A percentile compares a stretch with the other conserved stretches of the same genome.
Conservation (phyloP, 1,140 invertebrate species). For the Latrodectus geometricus region DNA sequence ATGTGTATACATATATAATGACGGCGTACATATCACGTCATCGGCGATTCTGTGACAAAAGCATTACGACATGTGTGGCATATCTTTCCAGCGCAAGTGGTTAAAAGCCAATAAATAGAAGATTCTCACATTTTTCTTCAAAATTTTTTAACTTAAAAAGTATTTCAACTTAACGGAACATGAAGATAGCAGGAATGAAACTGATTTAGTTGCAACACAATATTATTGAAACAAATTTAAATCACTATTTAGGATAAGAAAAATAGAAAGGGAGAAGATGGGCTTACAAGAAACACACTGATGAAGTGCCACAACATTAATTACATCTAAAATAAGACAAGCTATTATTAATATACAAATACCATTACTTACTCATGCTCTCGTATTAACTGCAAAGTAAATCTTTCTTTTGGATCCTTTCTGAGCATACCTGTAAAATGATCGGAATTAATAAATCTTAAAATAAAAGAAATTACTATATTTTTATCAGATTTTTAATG, state of each 20-base stretch:
- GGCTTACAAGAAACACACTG: neutral
- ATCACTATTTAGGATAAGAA: neutral
- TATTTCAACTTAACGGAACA: too few species aligned
- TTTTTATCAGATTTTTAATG: neutral
- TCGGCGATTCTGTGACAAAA: too few species aligned
- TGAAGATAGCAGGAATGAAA: neutral
- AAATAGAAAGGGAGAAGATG: neutral
- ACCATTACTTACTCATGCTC: conserved; percentile 84
- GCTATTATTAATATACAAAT: too few species aligned
- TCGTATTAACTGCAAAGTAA: conserved; percentile 83
- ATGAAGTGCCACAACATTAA: neutral
- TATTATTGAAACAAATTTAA: neutral
- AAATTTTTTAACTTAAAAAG: too few species aligned
- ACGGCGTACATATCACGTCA: too few species aligned
- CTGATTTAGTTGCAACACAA: neutral
- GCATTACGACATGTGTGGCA: too few species aligned
- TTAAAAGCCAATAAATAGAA: too few species aligned
- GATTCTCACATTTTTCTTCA: too few species aligned
- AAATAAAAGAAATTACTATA: neutral
- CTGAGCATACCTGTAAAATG: conserved; percentile 80
- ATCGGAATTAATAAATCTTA: neutral
- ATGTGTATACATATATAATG: too few species aligned
- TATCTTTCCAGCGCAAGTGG: too few species aligned
- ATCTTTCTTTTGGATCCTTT: conserved; percentile 81
- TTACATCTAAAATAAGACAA: neutral